phyloP scores from a whole-genome alignment of 1,140 invertebrate species.

The Aphidius ervi region DNA sequence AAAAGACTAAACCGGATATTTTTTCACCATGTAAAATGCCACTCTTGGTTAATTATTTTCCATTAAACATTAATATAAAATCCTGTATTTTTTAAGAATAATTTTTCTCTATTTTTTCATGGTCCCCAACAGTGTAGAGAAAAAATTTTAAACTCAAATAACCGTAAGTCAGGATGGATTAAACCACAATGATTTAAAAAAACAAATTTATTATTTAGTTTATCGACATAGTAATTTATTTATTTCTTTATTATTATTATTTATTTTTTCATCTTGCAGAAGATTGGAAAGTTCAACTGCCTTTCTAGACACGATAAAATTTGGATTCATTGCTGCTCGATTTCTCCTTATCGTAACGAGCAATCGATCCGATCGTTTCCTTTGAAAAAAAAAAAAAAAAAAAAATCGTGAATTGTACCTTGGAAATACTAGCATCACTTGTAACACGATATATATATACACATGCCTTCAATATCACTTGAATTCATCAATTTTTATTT shows the following conservation, averaged over 20 bases:
- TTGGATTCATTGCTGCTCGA: slow-evolving; percentile 14
- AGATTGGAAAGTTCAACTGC: background rate
- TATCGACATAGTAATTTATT: background rate
- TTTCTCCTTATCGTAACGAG: slow-evolving; percentile 14
- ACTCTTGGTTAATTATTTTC: slow-evolving; percentile 7
- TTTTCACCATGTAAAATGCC: background rate
- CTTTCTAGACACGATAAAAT: slow-evolving; percentile 8
- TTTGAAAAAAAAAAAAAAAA: background rate
- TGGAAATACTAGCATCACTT: too few relatives aligned
- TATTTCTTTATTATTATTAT: background rate
- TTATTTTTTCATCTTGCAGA: background rate
- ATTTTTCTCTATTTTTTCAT: background rate
- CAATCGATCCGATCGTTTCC: slow-evolving; percentile 13
- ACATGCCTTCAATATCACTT: too few relatives aligned
- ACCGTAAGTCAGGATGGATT: background rate
- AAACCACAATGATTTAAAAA: too few relatives aligned
- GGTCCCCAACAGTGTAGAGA: background rate
- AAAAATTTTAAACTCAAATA: background rate
- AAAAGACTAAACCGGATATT: background rate
- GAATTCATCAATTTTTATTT: too few relatives aligned
- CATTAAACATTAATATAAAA: background rate
- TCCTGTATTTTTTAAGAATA: background rate
- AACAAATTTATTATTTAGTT: too few relatives aligned
- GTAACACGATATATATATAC: too few relatives aligned
- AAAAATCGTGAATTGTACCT: too few relatives aligned